Conservation (phyloP, 2,888 invertebrate species). For the Lycophotia porphyrea region DNA sequence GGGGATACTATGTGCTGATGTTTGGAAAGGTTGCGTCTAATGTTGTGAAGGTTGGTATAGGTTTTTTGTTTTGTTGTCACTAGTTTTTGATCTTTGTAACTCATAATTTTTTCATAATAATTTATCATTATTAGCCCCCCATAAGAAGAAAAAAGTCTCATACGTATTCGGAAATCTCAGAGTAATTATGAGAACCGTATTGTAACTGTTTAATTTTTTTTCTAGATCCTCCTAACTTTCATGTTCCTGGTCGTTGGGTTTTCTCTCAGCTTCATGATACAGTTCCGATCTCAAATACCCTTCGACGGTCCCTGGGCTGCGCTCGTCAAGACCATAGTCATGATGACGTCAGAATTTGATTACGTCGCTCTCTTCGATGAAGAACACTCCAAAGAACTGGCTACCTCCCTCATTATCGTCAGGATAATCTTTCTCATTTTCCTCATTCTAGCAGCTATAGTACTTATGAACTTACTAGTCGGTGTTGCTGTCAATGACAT, state of each 20-base stretch:
- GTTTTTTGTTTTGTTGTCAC: too few relatives aligned
- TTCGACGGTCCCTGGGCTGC: slow-evolving; percentile 89
- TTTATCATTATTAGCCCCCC: not conserved
- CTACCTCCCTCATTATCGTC: slow-evolving; percentile 83
- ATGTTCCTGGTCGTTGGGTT: slow-evolving; percentile 88
- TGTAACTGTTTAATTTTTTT: not conserved
- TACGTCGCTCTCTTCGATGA: slow-evolving; percentile 87
- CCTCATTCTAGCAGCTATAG: slow-evolving; percentile 89
- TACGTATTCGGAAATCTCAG: not conserved
- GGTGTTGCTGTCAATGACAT: slow-evolving; percentile 91
- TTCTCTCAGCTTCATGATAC: slow-evolving; percentile 89
- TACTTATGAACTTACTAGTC: slow-evolving; percentile 91
- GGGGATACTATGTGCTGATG: slow-evolving; percentile 91
- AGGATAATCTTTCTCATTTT: slow-evolving; percentile 89
- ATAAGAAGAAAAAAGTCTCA: not conserved
- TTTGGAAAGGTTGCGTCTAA: slow-evolving; percentile 91
- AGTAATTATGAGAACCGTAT: not conserved
- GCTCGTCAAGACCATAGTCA: slow-evolving; percentile 90
- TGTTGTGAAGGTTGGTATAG: slow-evolving; percentile 86
- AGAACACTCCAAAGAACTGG: slow-evolving; percentile 80
- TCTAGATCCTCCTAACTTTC: slow-evolving; percentile 58
- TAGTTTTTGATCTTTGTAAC: not conserved
- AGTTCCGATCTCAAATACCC: slow-evolving; percentile 87
- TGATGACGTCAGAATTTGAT: slow-evolving; percentile 91
- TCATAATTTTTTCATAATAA: not conserved